Evolutionary conservation across 2,888 invertebrate species (phyloP).

Genomic region (Ectemnius cavifrons): DNA sequence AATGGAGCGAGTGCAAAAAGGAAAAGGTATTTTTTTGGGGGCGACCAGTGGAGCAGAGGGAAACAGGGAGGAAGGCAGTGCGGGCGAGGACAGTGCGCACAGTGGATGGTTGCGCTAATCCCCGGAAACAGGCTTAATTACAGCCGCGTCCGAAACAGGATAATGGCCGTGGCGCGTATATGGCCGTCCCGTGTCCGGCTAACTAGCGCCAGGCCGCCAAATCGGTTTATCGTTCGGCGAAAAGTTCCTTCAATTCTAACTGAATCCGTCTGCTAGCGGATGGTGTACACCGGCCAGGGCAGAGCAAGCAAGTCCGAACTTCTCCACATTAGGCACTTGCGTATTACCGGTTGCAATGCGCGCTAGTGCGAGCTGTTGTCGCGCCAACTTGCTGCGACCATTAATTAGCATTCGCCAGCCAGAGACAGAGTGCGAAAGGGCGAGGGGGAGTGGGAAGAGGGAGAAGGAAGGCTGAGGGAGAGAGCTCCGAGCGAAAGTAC

Average conservation of each 20-base stretch:
- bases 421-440: too few relatives aligned
- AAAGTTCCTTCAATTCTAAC: conserved; percentile 72
- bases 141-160: conserved; percentile 68
- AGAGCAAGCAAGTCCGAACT: conserved; percentile 42
- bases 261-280: conserved; percentile 60
- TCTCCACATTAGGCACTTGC: conserved; percentile 61
- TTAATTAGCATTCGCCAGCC: conserved; percentile 57
- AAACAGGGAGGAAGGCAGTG: conserved; percentile 3
- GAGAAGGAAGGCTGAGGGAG: too few relatives aligned
- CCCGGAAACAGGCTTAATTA: conserved; percentile 75
- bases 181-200: conserved; percentile 73
- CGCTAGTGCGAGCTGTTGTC: conserved; percentile 50
- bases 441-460: too few relatives aligned
- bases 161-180: conserved; percentile 68
- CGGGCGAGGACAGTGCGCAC: conserved; percentile 10
- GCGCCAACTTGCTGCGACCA: conserved; percentile 57
- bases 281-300: not conserved
- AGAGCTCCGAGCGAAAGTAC: conserved; percentile 38
- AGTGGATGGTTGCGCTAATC: conserved; percentile 56
- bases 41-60: conserved; percentile 33
- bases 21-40: conserved; percentile 36
- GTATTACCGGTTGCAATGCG: conserved; percentile 57
- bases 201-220: conserved; percentile 72
- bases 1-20: conserved; percentile 48
- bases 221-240: conserved; percentile 73